Base-by-base conservation (phyloP, 2,113 vertebrate genomes). In the Sardina pilchardus region DNA sequence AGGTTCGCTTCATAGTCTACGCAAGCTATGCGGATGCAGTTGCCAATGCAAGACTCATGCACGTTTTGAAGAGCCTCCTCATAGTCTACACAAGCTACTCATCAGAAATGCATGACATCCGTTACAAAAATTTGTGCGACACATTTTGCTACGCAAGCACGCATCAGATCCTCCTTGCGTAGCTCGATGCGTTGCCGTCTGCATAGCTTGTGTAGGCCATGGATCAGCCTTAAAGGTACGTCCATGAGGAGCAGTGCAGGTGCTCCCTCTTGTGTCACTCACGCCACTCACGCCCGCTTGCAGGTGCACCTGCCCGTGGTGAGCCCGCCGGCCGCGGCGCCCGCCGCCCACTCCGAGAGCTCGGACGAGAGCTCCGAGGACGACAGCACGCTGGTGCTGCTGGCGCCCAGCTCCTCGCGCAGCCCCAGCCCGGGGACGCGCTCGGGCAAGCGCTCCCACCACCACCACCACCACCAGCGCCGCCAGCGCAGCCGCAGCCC, bases 381-480 rank as follows among this genome's bases (percentile, higher is more conserved):
- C 2, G 96, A 99, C 95, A 99, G 98, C 95, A 99, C 97, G 0
- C 91, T 99, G 85, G 97, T 97, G 53, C 94, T 99, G 67, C 94
- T 99, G 14, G 95, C 95, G 4, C 95, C 97, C 45, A 96, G 94
- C 89, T 98, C 98, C 89, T 99, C 98, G 83, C 97, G 98, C 45
- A 99, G 98, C 90, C 98, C 98, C 6, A 99, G 98, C 85, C 98
- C 98, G 4, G 95, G 95, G 90, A 98, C 96, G 88, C 92, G 93
- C 90, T 94, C 96, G 71, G 90, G 88, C 19, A 95, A 90, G 17
- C 92, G 92, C 53, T 96, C 95, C 89, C 93, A 95, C 42, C 87
- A 71, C 90, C 96, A 95, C 42, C 87, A 71, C 90, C 96, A 97
- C 67, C 93, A 92, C 6, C 94, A 88, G 6, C 92, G 93, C 83